Base-by-base conservation (phyloP, 1,140 invertebrate genomes). In the Cydia pomonella region DNA sequence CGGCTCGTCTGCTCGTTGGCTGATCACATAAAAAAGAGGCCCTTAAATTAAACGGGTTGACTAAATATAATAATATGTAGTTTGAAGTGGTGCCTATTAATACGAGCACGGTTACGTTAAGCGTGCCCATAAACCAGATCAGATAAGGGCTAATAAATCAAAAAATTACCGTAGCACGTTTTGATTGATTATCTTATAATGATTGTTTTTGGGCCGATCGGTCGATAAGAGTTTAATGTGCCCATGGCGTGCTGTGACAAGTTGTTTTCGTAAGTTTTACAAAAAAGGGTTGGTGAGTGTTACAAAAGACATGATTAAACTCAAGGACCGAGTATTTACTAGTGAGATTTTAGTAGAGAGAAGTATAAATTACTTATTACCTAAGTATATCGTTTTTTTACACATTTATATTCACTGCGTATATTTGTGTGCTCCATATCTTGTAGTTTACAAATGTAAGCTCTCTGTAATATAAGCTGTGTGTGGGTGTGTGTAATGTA, bases 141-240 rank as follows among this genome's bases (percentile, higher is more conserved):
- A 50, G 47, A 50, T 50, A 50, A 50, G 5, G n/a, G n/a, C 47
- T 69, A 27, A 69, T 69, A 69, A 69, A 69, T 69, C 64, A 69
- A 69, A 69, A 66, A 69, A 69, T 69, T 69, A 69, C 64, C 63
- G 63, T 66, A 18, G 64, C 64, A 41, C 13, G 64, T 21, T 12
- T 41, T 69, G 64, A 69, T 69, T 69, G 64, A 69, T 69, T 38
- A 33, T 69, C 64, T 18, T 69, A n/a, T n/a, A 69, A 69, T 69
- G 64, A 69, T 69, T 69, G 64, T 69, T 69, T 69, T 33, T 47
- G 63, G 64, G 29, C 16, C 64, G 27, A 29, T 29, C n/a, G 27
- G 4, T 12, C 29, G 64, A 69, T 69, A 69, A 69, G 29, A 2
- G 16, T 69, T 69, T 69, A 69, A 69, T 69, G 64, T 21, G 64